Evolutionary conservation across 2,888 invertebrate species (phyloP).

Genomic region (Ferdinandea cuprea): DNA sequence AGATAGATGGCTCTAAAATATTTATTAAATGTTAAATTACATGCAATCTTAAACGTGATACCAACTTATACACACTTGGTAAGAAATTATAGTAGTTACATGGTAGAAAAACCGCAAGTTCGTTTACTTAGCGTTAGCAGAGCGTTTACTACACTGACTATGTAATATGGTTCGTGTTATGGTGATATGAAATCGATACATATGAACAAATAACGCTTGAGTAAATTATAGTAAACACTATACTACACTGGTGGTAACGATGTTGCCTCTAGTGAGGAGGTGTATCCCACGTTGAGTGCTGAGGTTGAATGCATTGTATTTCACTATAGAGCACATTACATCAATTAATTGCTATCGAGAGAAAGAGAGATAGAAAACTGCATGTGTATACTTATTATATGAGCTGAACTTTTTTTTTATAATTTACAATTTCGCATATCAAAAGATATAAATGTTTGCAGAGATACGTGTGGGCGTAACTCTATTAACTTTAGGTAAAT

Average conservation of each 20-base stretch:
- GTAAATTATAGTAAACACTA: slow-evolving; percentile 56
- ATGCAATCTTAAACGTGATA: slow-evolving; percentile 63
- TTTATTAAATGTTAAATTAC: slow-evolving; percentile 69
- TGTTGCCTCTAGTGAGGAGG: slow-evolving; percentile 7
- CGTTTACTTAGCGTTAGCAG: slow-evolving; percentile 52
- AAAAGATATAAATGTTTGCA: slow-evolving; percentile 63
- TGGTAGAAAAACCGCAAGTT: slow-evolving; percentile 47
- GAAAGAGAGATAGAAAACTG: background rate
- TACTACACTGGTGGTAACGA: slow-evolving; percentile 47
- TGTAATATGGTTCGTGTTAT: slow-evolving; percentile 52
- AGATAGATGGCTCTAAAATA: slow-evolving; percentile 44
- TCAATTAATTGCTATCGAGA: slow-evolving; percentile 63
- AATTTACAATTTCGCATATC: slow-evolving; percentile 66
- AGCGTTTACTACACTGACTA: slow-evolving; percentile 8
- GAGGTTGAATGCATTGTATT: slow-evolving; percentile 46
- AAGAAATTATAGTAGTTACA: slow-evolving; percentile 5
- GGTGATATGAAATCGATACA: slow-evolving; percentile 66
- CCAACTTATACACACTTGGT: slow-evolving; percentile 18
- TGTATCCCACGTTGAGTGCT: background rate
- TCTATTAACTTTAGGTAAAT: slow-evolving; percentile 67
- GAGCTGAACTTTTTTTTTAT: slow-evolving; percentile 19
- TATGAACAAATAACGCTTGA: slow-evolving; percentile 62
- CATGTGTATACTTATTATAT: slow-evolving; percentile 10
- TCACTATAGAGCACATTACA: slow-evolving; percentile 62
- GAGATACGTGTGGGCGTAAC: slow-evolving; percentile 58